Evolutionary conservation across 2,888 invertebrate genomes (phyloP).

Genomic region (Thysanoteuthis rhombus): DNA sequence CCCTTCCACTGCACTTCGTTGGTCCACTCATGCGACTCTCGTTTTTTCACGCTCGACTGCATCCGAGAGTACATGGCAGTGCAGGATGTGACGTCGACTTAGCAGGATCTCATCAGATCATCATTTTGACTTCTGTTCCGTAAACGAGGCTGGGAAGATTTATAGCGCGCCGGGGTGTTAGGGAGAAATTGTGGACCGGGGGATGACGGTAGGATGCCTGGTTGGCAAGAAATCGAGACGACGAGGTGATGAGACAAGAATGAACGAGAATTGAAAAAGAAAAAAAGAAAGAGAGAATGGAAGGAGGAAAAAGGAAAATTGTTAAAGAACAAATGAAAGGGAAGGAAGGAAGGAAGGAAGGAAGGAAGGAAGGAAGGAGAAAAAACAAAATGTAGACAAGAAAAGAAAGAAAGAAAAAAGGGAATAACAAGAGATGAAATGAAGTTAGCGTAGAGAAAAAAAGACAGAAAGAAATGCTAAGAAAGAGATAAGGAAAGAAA

Average conservation of each 20-base stretch:
- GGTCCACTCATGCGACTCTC: background rate
- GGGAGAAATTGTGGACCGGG: background rate
- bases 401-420: background rate
- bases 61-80: background rate
- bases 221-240: too few relatives aligned
- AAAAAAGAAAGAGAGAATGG: background rate
- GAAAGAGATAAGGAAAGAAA: too few relatives aligned
- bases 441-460: background rate
- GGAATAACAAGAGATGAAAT: background rate
- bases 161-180: background rate
- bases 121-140: slow-evolving; percentile 12
- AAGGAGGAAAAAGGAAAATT: background rate
- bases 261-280: background rate
- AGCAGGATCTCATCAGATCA: background rate
- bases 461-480: background rate
- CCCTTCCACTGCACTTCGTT: background rate
- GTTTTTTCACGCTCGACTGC: background rate
- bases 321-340: background rate
- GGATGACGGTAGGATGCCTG: background rate
- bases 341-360: background rate
- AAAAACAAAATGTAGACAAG: background rate
- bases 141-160: background rate
- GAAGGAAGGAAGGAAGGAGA: background rate
- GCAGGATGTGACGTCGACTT: background rate
- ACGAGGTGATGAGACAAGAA: too few relatives aligned